phyloP scores from a whole-genome alignment of 2,797 vertebrate genomes.

The Phalanger gymnotis region DNA sequence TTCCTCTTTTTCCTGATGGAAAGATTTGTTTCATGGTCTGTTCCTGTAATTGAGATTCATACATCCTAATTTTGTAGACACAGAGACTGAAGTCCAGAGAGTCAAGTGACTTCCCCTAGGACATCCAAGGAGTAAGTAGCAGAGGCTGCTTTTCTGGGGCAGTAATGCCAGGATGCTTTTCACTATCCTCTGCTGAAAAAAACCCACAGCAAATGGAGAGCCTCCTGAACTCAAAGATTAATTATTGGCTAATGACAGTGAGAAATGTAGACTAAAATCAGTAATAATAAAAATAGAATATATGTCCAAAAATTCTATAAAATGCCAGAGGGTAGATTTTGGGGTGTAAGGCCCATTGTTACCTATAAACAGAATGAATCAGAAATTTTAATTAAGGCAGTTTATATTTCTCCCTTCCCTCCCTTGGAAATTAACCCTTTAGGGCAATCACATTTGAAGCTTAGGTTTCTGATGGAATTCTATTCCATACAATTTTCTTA shows the following conservation, averaged over 20 bases:
- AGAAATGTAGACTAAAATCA: slow-evolving; percentile 24
- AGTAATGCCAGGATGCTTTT: not conserved
- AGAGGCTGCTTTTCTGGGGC: not conserved
- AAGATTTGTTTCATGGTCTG: not conserved
- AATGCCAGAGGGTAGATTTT: not conserved
- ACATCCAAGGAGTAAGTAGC: not conserved
- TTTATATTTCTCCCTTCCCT: slow-evolving; percentile 40
- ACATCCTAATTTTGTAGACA: not conserved
- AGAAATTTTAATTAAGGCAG: slow-evolving; percentile 60
- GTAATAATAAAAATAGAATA: not conserved
- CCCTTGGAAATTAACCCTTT: slow-evolving; percentile 49
- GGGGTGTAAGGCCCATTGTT: not conserved
- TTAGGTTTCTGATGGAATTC: not conserved
- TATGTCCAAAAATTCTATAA: not conserved
- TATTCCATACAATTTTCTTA: slow-evolving; percentile 37
- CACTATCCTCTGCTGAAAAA: not conserved
- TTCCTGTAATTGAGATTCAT: not conserved
- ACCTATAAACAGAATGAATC: slow-evolving; percentile 6
- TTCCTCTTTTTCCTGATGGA: not conserved
- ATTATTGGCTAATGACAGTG: slow-evolving; percentile 47
- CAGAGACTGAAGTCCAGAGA: not conserved
- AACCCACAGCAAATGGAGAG: not conserved
- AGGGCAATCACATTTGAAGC: slow-evolving; percentile 56
- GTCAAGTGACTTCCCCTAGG: not conserved
- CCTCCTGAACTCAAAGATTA: slow-evolving; percentile 34